Conservation (phyloP, 2,797 vertebrate species). For the Podarcis siculus region DNA sequence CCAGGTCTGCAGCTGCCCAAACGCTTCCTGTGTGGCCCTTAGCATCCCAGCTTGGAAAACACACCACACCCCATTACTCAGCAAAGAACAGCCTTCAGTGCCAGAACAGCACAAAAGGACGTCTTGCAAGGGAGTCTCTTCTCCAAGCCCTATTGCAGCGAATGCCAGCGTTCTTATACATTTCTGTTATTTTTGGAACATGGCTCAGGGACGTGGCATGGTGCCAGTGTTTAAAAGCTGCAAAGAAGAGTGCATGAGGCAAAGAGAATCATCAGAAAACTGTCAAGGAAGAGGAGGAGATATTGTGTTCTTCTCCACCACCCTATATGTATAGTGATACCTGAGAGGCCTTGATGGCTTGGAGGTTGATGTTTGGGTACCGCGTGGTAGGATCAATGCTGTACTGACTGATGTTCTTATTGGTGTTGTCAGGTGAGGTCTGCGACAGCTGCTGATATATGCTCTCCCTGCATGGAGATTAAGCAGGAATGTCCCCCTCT, state of each 20-base stretch:
- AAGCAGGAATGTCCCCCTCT: background rate
- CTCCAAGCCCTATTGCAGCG: background rate
- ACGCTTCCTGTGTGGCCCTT: background rate
- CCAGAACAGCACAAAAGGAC: background rate
- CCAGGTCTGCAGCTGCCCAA: background rate
- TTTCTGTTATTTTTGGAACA: background rate
- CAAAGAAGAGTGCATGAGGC: background rate
- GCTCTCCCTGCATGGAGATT: constrained; percentile 84
- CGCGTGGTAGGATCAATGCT: constrained; percentile 90
- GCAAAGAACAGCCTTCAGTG: background rate
- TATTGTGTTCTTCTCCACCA: background rate
- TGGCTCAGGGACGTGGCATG: background rate
- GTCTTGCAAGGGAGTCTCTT: background rate
- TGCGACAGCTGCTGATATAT: constrained; percentile 92
- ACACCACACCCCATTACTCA: background rate
- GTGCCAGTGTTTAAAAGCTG: background rate
- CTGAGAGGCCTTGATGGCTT: constrained; percentile 85
- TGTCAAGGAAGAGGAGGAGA: background rate
- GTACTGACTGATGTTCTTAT: constrained; percentile 86
- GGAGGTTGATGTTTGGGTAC: constrained; percentile 88
- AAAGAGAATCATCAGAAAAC: background rate
- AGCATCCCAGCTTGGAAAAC: background rate
- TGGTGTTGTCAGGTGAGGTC: constrained; percentile 92
- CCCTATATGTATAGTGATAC: constrained; percentile 69
- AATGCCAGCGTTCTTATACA: background rate